Conservation (phyloP, 2,113 vertebrate species). For the Bubo blakistoni region DNA sequence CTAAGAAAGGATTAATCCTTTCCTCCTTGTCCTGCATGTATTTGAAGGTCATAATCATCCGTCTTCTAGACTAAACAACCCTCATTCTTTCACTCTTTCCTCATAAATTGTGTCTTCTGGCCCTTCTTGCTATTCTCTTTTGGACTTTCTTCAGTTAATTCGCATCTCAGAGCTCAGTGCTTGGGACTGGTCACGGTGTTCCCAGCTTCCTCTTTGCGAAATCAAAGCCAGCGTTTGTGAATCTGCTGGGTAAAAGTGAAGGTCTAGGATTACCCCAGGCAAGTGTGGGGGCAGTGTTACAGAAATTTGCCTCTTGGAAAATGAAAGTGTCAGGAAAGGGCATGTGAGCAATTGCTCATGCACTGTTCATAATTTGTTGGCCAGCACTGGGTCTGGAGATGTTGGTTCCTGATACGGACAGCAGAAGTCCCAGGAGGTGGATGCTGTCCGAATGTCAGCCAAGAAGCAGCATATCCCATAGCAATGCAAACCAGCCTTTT, state of each 20-base stretch:
- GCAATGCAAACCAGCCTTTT: background rate
- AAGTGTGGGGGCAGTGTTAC: background rate
- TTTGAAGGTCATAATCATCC: background rate
- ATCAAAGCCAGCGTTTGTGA: slow-evolving; percentile 10
- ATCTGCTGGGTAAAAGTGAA: background rate
- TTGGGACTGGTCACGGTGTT: background rate
- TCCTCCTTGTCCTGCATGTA: background rate
- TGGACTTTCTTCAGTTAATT: background rate
- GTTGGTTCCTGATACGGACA: background rate
- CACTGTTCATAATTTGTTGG: fast-evolving
- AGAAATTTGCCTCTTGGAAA: slow-evolving; percentile 11
- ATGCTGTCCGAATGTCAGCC: background rate
- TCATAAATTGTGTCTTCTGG: background rate
- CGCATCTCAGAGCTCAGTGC: background rate
- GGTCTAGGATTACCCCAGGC: background rate
- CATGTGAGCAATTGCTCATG: fast-evolving
- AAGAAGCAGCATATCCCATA: too few species aligned
- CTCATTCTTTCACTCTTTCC: background rate
- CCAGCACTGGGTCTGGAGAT: background rate
- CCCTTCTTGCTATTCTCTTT: background rate
- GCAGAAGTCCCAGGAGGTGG: too few species aligned
- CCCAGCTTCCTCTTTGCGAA: background rate
- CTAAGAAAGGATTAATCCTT: background rate
- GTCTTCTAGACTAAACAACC: background rate
- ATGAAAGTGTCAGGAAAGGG: background rate